A percentile compares a stretch with the other conserved stretches of the same genome.
Evolutionary conservation across 1,140 invertebrate genomes (phyloP).

Genomic region (Scaptomyza graminum): DNA sequence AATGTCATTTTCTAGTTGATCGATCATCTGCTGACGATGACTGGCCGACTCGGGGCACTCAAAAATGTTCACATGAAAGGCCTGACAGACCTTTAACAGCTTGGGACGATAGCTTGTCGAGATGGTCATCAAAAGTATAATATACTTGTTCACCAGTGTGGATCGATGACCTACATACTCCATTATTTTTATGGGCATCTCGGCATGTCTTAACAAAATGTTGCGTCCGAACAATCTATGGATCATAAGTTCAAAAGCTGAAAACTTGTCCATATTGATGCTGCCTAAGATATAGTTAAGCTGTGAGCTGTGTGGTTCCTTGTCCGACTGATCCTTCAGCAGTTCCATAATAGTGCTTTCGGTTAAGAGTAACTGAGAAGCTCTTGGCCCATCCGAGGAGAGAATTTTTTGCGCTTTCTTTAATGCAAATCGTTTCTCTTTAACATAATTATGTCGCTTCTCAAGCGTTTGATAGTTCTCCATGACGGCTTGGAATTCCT

Average conservation of each 20-base stretch:
- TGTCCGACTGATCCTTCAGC: conserved; percentile 44
- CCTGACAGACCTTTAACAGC: conserved; percentile 52
- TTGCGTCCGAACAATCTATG: conserved; percentile 64
- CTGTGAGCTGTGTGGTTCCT: not conserved
- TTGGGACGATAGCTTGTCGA: conserved; percentile 51
- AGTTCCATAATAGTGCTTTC: conserved; percentile 96
- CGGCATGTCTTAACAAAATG: conserved; percentile 39
- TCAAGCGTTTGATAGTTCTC: conserved; percentile 97
- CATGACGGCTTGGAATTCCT: conserved; percentile 95
- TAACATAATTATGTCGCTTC: conserved; percentile 22
- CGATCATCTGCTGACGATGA: conserved; percentile 25
- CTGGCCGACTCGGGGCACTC: conserved; percentile 51
- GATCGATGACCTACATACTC: not conserved
- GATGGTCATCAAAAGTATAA: conserved; percentile 57
- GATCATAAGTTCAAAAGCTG: conserved; percentile 60
- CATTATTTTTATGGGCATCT: conserved; percentile 22
- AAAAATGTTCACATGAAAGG: conserved; percentile 62
- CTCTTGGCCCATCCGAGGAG: conserved; percentile 23
- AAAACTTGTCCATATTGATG: conserved; percentile 93
- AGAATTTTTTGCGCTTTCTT: conserved; percentile 44
- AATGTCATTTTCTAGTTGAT: conserved; percentile 44
- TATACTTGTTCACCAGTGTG: conserved; percentile 42
- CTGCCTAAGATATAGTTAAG: conserved; percentile 88
- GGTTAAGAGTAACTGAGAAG: conserved; percentile 93
- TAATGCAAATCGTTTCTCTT: conserved; percentile 58